A percentile compares a stretch with the other conserved stretches of the same genome.
phyloP scores from a whole-genome alignment of 2,113 vertebrate genomes.

The Hemichromis elongatus region DNA sequence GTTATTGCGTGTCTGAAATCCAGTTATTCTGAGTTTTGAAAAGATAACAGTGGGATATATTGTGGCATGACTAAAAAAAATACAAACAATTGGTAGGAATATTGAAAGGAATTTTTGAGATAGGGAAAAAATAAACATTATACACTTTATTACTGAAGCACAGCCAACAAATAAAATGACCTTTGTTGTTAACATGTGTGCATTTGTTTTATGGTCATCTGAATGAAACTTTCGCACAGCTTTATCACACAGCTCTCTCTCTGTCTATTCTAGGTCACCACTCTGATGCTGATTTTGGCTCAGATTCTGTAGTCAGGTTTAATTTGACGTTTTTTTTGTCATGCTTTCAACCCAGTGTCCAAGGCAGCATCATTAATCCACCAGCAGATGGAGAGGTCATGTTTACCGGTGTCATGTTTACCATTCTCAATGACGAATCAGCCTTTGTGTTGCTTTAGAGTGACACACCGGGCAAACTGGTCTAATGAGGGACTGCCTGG shows the following conservation, averaged over 20 bases:
- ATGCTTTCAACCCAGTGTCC: not conserved
- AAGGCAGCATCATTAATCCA: conserved; percentile 15
- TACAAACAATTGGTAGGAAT: not conserved
- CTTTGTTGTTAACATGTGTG: not conserved
- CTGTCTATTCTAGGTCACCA: not conserved
- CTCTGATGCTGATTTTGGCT: not conserved
- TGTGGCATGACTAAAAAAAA: not conserved
- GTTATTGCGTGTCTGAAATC: not conserved
- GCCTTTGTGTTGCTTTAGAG: not conserved
- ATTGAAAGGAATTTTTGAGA: not conserved
- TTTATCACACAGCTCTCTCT: not conserved
- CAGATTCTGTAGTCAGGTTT: not conserved
- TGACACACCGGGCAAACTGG: not conserved
- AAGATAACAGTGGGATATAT: not conserved
- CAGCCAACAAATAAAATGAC: not conserved
- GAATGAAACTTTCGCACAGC: not conserved
- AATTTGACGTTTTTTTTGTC: not conserved
- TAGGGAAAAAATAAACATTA: too few relatives aligned
- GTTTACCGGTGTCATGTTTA: not conserved
- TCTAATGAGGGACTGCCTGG: conserved; percentile 10
- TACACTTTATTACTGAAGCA: not conserved
- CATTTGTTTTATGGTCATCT: not conserved
- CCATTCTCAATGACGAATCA: not conserved
- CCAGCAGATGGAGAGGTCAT: conserved; percentile 22
- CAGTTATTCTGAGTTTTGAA: not conserved